These are phyloP conservation scores for Monopterus albus DNA, from an alignment of 2,113 vertebrate genomes.

Conservation along the genomic window DNA sequence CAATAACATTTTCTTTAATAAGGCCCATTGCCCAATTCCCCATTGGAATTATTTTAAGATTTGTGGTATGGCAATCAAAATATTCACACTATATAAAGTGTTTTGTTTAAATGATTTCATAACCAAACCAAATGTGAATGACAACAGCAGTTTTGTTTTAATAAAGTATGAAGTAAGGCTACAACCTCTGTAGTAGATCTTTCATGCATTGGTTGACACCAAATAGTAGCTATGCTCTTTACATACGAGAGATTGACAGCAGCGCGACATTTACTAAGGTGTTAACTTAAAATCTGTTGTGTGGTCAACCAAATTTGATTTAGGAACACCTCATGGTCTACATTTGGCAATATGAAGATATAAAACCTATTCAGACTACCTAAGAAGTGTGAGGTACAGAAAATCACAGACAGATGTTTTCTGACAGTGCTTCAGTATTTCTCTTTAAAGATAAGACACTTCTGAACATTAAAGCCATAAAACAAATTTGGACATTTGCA, in stretches of 20 bases:
- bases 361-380: not conserved
- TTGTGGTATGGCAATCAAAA: not conserved
- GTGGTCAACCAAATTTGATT: not conserved
- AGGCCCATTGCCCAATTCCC: not conserved
- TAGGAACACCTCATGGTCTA: not conserved
- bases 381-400: not conserved
- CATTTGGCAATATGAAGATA: not conserved
- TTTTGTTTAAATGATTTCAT: not conserved
- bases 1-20: not conserved
- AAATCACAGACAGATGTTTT: not conserved
- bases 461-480: conserved; percentile 15
- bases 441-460: conserved; percentile 15
- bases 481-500: conserved; percentile 36
- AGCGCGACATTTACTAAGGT: not conserved
- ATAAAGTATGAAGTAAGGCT: not conserved
- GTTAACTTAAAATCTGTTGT: not conserved
- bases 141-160: rapidly evolving
- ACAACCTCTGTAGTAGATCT: not conserved
- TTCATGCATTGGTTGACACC: not conserved
- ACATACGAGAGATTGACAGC: not conserved
- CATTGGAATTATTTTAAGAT: not conserved
- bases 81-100: not conserved
- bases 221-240: not conserved
- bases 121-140: not conserved
- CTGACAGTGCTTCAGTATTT: not conserved